Base-by-base conservation (phyloP, 1,140 invertebrate species). In the Orussus abietinus region DNA sequence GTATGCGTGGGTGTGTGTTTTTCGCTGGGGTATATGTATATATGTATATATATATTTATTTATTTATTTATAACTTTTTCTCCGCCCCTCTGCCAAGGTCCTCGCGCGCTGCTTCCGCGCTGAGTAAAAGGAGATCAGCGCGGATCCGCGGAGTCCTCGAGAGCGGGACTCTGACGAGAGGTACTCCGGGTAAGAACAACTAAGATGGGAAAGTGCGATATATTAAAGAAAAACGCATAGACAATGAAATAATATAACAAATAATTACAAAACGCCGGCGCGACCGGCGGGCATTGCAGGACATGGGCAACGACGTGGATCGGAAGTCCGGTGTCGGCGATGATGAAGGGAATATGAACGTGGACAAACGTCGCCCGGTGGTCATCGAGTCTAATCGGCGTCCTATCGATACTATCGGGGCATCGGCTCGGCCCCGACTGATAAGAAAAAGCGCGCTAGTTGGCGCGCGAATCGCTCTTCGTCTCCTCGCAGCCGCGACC, bases 201-300 rank as follows among this genome's bases (percentile, higher is more conserved):
- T 38, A 47, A 30, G 37, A 37, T 12, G 36, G 33, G 12, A 37
- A 49, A 39, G 25, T 33, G 37, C 25, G 36, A 35, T 35, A 51
- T 36, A 34, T 32, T 30, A 36, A 40, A 45, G 22, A 12, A 55
- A 58, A 49, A 44, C 43, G 42, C 26, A 37, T 59, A 57, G 49
- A 58, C 48, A 56, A 58, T 58, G 30, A 34, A 58, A 47, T 49
- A 46, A 53, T 48, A 57, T 51, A 61, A 59, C 43, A 57, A 57
- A 61, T 42, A 52, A 49, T 57, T 59, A 57, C 19, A 61, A 61
- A 61, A 57, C 34, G 25, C 11, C 9, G 35, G 47, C 32, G 29
- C 10, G 39, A 36, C 46, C 40, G 25, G 39, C 19, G 29, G 13
- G 19, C 18, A 32, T 26, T 40, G 20, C 38, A 40, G 48, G 35